These are phyloP conservation scores for Syrista parreyssii DNA, from an alignment of 2,888 invertebrate genomes.

Conservation along the genomic window DNA sequence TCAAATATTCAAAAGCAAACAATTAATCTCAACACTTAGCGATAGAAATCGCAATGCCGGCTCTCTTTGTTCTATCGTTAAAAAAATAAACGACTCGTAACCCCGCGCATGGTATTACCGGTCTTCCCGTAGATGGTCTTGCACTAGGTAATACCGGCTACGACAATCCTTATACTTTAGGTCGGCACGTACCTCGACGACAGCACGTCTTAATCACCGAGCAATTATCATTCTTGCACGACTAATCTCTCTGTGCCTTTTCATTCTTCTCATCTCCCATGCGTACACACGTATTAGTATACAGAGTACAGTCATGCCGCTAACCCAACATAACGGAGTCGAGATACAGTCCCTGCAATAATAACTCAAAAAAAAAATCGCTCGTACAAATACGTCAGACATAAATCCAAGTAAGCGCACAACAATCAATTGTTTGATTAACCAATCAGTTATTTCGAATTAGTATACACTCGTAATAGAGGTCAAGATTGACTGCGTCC, in stretches of 20 bases:
- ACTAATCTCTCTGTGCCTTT: neutral
- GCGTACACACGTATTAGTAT: neutral
- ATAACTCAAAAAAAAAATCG: neutral
- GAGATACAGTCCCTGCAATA: neutral
- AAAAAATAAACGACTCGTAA: neutral
- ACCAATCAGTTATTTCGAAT: neutral
- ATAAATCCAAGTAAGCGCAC: neutral
- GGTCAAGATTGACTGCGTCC: neutral
- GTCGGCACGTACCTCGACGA: neutral
- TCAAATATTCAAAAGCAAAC: neutral
- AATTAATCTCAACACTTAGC: neutral
- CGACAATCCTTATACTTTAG: neutral
- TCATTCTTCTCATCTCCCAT: neutral
- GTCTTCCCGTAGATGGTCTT: neutral
- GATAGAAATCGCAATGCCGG: neutral
- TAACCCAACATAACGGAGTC: neutral
- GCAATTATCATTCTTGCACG: constrained; percentile 7
- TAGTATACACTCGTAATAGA: neutral
- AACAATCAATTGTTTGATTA: neutral
- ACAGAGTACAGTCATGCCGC: neutral
- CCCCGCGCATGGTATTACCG: neutral
- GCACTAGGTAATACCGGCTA: neutral
- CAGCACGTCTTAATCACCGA: constrained; percentile 9
- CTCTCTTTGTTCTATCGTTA: neutral
- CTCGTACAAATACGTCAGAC: neutral